phyloP scores from a whole-genome alignment of 2,888 invertebrate species.

The Tetranychus piercei region DNA sequence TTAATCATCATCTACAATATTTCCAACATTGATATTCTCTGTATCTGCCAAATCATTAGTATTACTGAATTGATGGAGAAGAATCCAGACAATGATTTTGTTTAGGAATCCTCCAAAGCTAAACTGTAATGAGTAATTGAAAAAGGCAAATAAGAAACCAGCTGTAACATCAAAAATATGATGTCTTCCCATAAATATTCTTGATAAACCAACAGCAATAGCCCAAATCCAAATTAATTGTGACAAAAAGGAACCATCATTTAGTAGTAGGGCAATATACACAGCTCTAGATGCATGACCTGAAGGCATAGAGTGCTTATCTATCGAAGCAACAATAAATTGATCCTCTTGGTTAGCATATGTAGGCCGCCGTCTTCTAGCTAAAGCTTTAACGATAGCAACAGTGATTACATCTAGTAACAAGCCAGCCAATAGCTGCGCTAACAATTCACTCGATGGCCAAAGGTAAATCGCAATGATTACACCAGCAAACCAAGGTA shows the following conservation, averaged over 20 bases:
- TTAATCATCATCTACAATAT: too few species aligned
- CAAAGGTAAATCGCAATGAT: constrained; percentile 10
- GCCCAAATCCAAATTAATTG: constrained; percentile 56
- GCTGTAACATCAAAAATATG: constrained; percentile 62
- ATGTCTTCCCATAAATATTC: constrained; percentile 66
- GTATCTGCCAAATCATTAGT: constrained; percentile 4
- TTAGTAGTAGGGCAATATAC: constrained; percentile 52
- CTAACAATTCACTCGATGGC: background rate
- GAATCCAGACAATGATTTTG: constrained; percentile 12
- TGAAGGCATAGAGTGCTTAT: constrained; percentile 81
- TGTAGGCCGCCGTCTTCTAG: constrained; percentile 55
- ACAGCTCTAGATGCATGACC: constrained; percentile 75
- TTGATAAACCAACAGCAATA: constrained; percentile 50
- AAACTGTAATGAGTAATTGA: constrained; percentile 39
- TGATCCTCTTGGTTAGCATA: constrained; percentile 46
- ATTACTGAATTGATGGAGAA: background rate
- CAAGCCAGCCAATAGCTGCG: constrained; percentile 36
- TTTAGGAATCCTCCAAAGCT: constrained; percentile 12
- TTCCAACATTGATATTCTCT: too few species aligned
- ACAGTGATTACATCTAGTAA: constrained; percentile 58
- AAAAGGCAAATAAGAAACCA: constrained; percentile 39
- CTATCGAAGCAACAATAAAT: constrained; percentile 49
- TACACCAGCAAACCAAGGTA: constrained; percentile 49
- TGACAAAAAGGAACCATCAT: constrained; percentile 36
- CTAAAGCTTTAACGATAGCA: constrained; percentile 54